Evolutionary conservation across 2,797 vertebrate genomes (phyloP).

Genomic region (Tragelaphus oryx): DNA sequence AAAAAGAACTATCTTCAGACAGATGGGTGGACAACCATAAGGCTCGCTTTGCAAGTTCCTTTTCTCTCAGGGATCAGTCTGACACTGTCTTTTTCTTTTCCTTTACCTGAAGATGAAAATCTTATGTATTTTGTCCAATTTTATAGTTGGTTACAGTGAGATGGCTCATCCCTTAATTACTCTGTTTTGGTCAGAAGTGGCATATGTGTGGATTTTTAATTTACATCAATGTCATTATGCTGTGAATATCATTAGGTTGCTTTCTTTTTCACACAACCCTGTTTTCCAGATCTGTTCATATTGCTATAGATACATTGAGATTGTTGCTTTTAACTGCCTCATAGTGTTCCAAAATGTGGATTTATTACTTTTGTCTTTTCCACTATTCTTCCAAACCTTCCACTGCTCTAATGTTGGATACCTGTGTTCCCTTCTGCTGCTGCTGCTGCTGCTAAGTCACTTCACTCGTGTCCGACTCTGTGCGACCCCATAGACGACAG

Average conservation of each 20-base stretch:
- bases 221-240: background rate
- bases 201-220: background rate
- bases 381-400: background rate
- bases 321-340: background rate
- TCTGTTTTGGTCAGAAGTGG: background rate
- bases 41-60: background rate
- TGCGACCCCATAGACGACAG: too few species aligned
- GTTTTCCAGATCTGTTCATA: background rate
- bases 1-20: background rate
- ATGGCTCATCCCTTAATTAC: background rate
- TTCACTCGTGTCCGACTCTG: too few species aligned
- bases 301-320: background rate
- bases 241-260: background rate
- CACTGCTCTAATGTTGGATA: background rate
- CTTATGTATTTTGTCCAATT: background rate
- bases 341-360: background rate
- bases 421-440: background rate
- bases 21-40: background rate
- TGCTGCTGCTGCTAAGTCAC: too few species aligned
- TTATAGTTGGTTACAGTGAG: background rate
- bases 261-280: background rate
- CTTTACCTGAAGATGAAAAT: background rate
- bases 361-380: background rate
- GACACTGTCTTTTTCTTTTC: background rate
- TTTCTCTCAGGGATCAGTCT: background rate